Conservation (phyloP, 2,888 invertebrate species). For the Rapana venosa region DNA sequence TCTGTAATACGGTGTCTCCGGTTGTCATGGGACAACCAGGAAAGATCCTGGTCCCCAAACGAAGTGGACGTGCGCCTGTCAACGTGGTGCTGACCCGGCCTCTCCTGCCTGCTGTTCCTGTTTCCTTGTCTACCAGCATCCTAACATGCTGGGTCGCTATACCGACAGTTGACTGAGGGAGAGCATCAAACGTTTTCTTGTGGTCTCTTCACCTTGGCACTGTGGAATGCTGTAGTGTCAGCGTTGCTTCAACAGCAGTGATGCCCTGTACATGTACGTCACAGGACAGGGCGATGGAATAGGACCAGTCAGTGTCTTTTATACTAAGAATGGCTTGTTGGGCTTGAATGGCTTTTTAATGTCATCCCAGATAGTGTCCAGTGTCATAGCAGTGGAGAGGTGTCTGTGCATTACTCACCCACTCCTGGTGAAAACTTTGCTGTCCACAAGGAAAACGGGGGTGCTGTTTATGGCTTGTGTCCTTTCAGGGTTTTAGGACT, state of each 20-base stretch:
- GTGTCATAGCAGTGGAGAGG: neutral
- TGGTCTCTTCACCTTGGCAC: neutral
- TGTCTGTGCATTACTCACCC: neutral
- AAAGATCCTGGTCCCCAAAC: neutral
- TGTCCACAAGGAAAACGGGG: neutral
- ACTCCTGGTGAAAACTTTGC: neutral
- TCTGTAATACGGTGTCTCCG: neutral
- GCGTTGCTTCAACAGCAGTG: neutral
- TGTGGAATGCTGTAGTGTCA: neutral
- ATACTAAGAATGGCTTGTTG: neutral
- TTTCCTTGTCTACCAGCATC: neutral
- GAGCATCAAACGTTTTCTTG: slow-evolving; percentile 13
- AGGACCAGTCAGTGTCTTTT: neutral
- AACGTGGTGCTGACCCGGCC: neutral
- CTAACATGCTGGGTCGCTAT: slow-evolving; percentile 17
- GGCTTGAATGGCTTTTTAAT: neutral
- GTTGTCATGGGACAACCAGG: slow-evolving; percentile 6
- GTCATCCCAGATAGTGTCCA: neutral
- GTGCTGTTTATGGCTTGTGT: neutral
- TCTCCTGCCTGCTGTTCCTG: neutral
- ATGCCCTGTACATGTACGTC: neutral
- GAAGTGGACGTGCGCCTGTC: neutral
- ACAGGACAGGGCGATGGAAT: neutral
- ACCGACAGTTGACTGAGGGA: neutral
- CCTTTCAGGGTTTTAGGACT: neutral